phyloP scores from a whole-genome alignment of 1,140 invertebrate genomes.

The Drosophila murphyi region DNA sequence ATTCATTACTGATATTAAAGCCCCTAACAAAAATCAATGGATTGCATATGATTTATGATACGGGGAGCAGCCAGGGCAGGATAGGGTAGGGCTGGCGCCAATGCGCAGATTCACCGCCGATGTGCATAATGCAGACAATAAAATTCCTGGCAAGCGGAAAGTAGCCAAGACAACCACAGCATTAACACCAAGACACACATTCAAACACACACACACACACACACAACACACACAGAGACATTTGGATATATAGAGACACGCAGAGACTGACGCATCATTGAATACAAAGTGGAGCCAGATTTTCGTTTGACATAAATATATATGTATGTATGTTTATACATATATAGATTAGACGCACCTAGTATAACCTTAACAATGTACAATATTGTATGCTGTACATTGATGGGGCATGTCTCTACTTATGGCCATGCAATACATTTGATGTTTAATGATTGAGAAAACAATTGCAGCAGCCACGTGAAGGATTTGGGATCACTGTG shows the following conservation, averaged over 20 bases:
- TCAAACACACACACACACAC: constrained; percentile 5
- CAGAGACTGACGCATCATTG: constrained; percentile 13
- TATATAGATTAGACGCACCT: not conserved
- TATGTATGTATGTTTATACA: not conserved
- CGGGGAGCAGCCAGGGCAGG: not conserved
- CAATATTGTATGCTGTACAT: constrained; percentile 3
- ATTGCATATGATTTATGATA: constrained; percentile 47
- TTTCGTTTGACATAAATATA: not conserved
- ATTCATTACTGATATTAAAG: constrained; percentile 43
- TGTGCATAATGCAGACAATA: constrained; percentile 56
- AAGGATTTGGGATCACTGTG: not conserved
- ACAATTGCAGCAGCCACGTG: constrained; percentile 35
- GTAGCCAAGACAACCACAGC: constrained; percentile 45
- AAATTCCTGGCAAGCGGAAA: constrained; percentile 23
- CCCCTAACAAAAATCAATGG: constrained; percentile 50
- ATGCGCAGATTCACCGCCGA: constrained; percentile 33
- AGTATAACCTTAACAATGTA: not conserved
- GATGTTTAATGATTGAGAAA: constrained; percentile 68
- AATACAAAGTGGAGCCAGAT: constrained; percentile 8
- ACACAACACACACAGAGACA: not conserved
- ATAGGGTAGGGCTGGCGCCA: not conserved
- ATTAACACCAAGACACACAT: constrained; percentile 28
- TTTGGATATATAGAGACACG: not conserved
- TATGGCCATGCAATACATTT: constrained; percentile 52
- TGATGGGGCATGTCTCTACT: constrained; percentile 29